Evolutionary conservation across 2,113 vertebrate species (phyloP), one percentile per base, ranked within the genome.

Genomic region (Nicator chloris): DNA sequence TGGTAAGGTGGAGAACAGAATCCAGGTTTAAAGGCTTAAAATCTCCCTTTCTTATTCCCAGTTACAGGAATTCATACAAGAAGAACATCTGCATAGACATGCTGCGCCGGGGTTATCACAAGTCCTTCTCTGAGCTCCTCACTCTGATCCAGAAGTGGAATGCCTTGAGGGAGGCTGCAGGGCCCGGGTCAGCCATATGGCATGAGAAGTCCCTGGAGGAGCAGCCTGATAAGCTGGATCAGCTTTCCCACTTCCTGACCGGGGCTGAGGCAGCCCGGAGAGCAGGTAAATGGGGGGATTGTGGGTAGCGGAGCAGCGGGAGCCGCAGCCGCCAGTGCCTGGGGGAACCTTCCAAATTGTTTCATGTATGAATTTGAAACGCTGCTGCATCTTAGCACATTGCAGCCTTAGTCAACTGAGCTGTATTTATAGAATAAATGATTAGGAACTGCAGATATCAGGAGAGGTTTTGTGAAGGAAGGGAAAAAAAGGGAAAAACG

Each of bases 151-250:
- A 98, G 97, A 97, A 98, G 89, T 98, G 96, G 98, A 97, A 98
- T 84, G 93, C 97, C 97, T 98, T 98, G 95, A 98, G 98, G 98
- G 98, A 98, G 96, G 98, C 98, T 92, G 98, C 98, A 82, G 98
- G 98, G 96, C 96, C 98, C 97, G 98, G 98, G 98, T 99, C 99
- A 98, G 98, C 98, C 98, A 99, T 99, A 98, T 99, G 99, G 99
- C 94, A 97, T 92, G 98, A 99, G 97, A 98, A 94, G 82, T 98
- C 98, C 92, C 95, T 98, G 93, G 98, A 98, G 98, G 98, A 98
- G 73, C 98, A 98, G 98, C 98, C 97, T 37, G 97, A 99, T 95
- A 98, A 99, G 96, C 98, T 99, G 98, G 98, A 98, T 98, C 97
- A 97, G 96, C 98, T 99, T 97, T 98, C 97, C 97, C 93, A 97